Evolutionary conservation across 1,140 invertebrate genomes (phyloP), one percentile per base, ranked within the genome.

Genomic region (Drosophila bocki): DNA sequence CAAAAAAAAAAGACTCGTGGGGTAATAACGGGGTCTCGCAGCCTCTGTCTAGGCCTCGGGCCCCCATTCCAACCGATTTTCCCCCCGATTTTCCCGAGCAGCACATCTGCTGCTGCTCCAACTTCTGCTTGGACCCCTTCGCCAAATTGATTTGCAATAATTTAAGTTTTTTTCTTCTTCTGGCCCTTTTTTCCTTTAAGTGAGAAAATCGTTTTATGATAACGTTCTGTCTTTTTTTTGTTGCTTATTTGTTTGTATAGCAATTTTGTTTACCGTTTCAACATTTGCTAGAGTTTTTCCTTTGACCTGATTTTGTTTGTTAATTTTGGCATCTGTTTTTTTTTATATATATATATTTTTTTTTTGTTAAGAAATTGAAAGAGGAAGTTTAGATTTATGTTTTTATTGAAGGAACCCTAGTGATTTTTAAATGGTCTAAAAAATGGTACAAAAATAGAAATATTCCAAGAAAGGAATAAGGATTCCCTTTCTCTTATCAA

Each of bases 131-230:
- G 44, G 50, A 35, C 56, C 53, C 48, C 56, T 44, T 54, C 35
- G 75, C 60, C 67, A 86, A 91, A 91, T 91, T 91, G 88, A 91
- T 91, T 91, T 91, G 84, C 84, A 81, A 91, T 91, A 91, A 91
- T 91, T 91, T 91, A 91, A 84, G 78, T 86, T 90, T 75, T 48
- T 71, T 69, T 50, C 13, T 17, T 7, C 5, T 1, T 32, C 9
- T 69, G 11, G 22, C 32, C 29, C 19, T 29, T 53, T 44, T 29
- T 51, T 37, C 45, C 29, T 63, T 71, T 74, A 87, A 91, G 82
- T 83, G 82, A 82, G 86, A 83, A 90, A 90, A 90, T 91, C 87
- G 86, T 88, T 90, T 90, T 87, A 90, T 90, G 82, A 90, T 90
- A 82, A 78, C 79, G 58, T 74, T 80, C 50, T 64, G 47, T 26